phyloP scores from a whole-genome alignment of 1,140 invertebrate genomes.

The Pogonognathellus flavescens region DNA sequence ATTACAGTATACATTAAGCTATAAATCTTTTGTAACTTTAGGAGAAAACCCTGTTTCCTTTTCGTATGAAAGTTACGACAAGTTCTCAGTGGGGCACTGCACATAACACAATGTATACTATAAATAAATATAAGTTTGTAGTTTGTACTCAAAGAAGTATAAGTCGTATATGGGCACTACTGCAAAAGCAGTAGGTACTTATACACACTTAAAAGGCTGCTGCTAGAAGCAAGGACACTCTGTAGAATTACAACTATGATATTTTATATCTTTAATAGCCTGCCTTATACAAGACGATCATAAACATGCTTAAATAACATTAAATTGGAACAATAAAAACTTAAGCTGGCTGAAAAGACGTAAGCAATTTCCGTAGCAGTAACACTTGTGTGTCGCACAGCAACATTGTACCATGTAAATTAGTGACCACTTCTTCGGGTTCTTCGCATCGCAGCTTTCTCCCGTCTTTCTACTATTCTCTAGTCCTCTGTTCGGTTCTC shows the following conservation, averaged over 20 bases:
- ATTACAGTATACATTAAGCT: conserved; percentile 21
- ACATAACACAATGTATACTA: no score
- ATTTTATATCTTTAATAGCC: conserved; percentile 31
- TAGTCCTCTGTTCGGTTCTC: no score
- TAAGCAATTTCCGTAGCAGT: conserved; percentile 30
- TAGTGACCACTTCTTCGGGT: conserved; percentile 29
- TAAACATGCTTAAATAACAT: conserved; percentile 27
- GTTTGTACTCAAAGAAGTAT: no score
- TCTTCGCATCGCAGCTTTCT: no score
- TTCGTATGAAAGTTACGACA: conserved; percentile 13
- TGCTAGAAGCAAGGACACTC: no score
- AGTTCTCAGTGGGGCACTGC: no score
- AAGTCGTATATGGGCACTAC: no score
- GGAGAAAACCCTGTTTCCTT: conserved; percentile 27
- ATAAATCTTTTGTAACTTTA: conserved; percentile 30
- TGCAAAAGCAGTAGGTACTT: no score
- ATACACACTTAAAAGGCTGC: no score
- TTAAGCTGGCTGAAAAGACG: conserved; percentile 44
- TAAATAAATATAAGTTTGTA: no score
- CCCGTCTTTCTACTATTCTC: no score
- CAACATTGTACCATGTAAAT: conserved; percentile 29
- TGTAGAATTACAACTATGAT: not conserved
- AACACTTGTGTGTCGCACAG: conserved; percentile 26
- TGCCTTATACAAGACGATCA: conserved; percentile 1
- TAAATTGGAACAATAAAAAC: conserved; percentile 44